A percentile compares a stretch with the other conserved stretches of the same genome.
These are phyloP conservation scores for Blastomussa wellsi DNA, from an alignment of 92 coral and sea anemone genomes.

Conservation along the genomic window DNA sequence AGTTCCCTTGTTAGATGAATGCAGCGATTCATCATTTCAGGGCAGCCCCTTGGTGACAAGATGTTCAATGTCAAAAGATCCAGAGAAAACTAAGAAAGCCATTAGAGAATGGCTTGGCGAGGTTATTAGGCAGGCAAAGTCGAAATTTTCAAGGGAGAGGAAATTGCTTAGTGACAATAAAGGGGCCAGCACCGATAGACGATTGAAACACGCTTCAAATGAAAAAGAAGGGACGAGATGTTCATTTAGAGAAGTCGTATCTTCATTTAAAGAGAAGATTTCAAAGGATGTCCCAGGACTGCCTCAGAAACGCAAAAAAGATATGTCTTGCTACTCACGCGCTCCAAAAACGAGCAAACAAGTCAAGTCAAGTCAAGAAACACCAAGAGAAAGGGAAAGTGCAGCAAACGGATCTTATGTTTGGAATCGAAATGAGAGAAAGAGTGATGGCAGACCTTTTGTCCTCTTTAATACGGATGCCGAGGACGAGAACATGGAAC, in stretches of 20 bases:
- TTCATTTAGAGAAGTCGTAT: not conserved
- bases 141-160: constrained; percentile 15
- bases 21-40: not conserved
- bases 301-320: not conserved
- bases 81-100: not conserved
- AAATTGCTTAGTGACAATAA: not conserved
- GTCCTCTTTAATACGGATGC: not conserved
- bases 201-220: not conserved
- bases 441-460: not conserved
- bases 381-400: not conserved
- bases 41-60: not conserved
- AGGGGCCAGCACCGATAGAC: not conserved
- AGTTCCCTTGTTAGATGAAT: not conserved
- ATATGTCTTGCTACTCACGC: not conserved
- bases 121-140: not conserved
- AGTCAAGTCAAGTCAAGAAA: not conserved
- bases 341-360: not conserved
- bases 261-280: not conserved
- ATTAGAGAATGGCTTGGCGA: constrained; percentile 3
- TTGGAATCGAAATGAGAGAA: not conserved
- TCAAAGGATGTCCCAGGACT: not conserved
- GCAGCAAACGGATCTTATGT: not conserved
- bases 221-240: not conserved
- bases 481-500: not conserved
- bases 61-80: not conserved